phyloP scores from a whole-genome alignment of 2,797 vertebrate species.

The Okamejei kenojei region DNA sequence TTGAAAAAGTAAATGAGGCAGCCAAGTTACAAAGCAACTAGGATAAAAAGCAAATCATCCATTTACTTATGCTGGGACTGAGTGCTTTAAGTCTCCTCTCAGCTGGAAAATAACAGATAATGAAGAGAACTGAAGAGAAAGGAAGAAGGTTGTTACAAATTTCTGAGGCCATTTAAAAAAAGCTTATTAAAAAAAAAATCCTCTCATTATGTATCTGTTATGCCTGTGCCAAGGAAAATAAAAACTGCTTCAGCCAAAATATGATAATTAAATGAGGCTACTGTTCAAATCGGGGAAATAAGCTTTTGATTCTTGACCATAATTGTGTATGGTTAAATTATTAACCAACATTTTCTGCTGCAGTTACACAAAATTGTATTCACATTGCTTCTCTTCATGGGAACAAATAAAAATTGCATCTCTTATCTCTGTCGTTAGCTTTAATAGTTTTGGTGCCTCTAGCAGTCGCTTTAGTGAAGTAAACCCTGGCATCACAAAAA shows the following conservation, averaged over 20 bases:
- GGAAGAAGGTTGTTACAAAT: not conserved
- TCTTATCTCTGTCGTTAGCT: not conserved
- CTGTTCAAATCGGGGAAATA: not conserved
- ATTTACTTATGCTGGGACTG: not conserved
- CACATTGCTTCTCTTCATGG: not conserved
- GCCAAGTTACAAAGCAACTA: not conserved
- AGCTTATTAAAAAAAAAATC: not conserved
- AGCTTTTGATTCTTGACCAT: slow-evolving; percentile 11
- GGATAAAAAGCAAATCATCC: not conserved
- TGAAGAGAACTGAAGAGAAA: not conserved
- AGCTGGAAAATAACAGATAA: not conserved
- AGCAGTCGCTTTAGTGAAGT: not conserved
- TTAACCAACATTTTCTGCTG: not conserved
- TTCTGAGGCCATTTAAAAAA: not conserved
- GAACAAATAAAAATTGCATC: slow-evolving; percentile 3
- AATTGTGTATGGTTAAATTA: not conserved
- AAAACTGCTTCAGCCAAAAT: not conserved
- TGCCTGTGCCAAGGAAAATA: not conserved
- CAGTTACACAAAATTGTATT: not conserved
- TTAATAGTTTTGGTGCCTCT: not conserved
- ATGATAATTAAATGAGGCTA: not conserved
- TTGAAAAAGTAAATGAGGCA: not conserved
- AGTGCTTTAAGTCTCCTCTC: not conserved
- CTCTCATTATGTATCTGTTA: not conserved
- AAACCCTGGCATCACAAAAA: not conserved